These are phyloP conservation scores for Drosophila pseudotalamancana DNA, from an alignment of 2,888 invertebrate genomes.

Conservation along the genomic window DNA sequence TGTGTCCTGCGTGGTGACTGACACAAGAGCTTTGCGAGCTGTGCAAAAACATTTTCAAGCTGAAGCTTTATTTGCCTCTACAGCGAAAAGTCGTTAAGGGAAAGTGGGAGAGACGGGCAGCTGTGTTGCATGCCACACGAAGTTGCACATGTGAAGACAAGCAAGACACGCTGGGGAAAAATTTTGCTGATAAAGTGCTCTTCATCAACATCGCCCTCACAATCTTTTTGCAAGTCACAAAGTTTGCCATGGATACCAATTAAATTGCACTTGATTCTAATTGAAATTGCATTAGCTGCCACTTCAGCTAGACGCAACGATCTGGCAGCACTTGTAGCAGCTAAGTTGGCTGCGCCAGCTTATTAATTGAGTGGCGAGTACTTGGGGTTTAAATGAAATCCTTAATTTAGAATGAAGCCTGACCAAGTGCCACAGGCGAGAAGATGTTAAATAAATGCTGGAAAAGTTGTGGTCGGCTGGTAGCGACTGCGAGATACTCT, in stretches of 20 bases:
- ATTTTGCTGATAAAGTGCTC: not conserved
- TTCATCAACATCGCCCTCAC: not conserved
- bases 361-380: not conserved
- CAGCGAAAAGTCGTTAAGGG: no score
- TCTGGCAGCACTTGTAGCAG: conserved; percentile 3
- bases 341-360: conserved; percentile 1
- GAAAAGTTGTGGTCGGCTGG: not conserved
- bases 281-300: conserved; percentile 23
- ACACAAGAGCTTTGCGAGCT: conserved; percentile 41
- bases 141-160: conserved; percentile 38
- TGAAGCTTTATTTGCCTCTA: not conserved
- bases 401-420: not conserved
- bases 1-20: conserved; percentile 14
- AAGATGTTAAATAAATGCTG: not conserved
- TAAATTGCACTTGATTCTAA: conserved; percentile 26
- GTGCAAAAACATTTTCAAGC: conserved; percentile 4
- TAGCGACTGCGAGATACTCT: no score
- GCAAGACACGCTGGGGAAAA: conserved; percentile 17
- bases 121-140: conserved; percentile 34
- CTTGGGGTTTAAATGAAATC: not conserved
- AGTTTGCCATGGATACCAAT: conserved; percentile 8
- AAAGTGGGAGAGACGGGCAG: not conserved
- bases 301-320: not conserved
- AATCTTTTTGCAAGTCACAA: not conserved
- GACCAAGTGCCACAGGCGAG: not conserved